These are phyloP conservation scores for Pygocentrus nattereri DNA, from an alignment of 2,797 vertebrate species.

Conservation along the genomic window DNA sequence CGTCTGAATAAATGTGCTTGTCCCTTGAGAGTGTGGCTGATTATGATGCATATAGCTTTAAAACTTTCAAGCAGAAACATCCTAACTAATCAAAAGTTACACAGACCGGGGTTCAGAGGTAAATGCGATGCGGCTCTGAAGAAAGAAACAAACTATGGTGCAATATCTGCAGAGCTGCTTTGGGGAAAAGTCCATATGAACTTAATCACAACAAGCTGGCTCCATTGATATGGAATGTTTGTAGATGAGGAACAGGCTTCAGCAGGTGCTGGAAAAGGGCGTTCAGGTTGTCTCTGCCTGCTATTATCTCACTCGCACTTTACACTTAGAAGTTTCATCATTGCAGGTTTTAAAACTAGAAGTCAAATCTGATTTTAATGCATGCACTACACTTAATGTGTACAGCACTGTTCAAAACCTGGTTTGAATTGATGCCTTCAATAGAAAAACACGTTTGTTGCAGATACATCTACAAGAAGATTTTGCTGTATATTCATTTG, in stretches of 20 bases:
- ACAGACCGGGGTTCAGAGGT: constrained; percentile 1
- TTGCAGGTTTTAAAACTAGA: too few species aligned
- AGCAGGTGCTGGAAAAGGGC: background rate
- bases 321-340: too few species aligned
- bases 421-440: too few species aligned
- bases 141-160: constrained; percentile 21
- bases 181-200: background rate
- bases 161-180: constrained; percentile 14
- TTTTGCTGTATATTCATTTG: too few species aligned
- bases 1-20: background rate
- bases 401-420: too few species aligned
- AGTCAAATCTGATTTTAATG: too few species aligned
- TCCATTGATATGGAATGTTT: background rate
- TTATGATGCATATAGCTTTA: background rate
- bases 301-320: too few species aligned
- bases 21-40: background rate
- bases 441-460: too few species aligned
- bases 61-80: background rate
- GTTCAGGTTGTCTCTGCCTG: background rate
- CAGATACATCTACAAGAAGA: too few species aligned
- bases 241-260: background rate
- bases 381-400: too few species aligned
- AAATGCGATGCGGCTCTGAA: background rate
- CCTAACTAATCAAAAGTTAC: background rate
- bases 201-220: background rate